A percentile compares a stretch with the other conserved stretches of the same genome.
Conservation (phyloP, 2,888 invertebrate species). For the Oligia latruncula region DNA sequence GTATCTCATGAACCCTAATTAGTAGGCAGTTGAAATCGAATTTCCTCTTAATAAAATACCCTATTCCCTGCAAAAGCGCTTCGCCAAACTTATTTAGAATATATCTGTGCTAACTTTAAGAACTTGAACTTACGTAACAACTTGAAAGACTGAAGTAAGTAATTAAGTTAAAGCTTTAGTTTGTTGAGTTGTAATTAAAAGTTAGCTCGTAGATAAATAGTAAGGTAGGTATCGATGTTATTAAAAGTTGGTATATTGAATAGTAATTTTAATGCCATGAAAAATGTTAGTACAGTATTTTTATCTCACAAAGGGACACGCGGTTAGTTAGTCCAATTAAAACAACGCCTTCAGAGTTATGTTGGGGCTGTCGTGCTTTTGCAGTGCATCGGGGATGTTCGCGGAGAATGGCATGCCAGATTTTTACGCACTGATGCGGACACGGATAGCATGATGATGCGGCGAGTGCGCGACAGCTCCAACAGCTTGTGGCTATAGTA, state of each 20-base stretch:
- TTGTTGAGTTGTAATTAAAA: not conserved
- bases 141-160: slow-evolving; percentile 12
- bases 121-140: not conserved
- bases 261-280: too few species aligned
- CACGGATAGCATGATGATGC: too few species aligned
- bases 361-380: too few species aligned
- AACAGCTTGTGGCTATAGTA: too few species aligned
- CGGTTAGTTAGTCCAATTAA: too few species aligned
- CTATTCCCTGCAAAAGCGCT: not conserved
- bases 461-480: too few species aligned
- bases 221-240: not conserved
- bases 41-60: not conserved
- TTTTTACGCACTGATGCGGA: too few species aligned
- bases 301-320: too few species aligned
- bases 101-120: not conserved
- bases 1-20: not conserved
- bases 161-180: slow-evolving; percentile 9
- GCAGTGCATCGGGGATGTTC: too few species aligned
- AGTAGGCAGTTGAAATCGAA: not conserved
- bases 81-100: not conserved
- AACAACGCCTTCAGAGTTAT: too few species aligned
- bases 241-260: not conserved
- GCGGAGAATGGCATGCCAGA: too few species aligned
- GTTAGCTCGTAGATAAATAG: not conserved
- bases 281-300: not conserved